Base-by-base conservation (phyloP, 2,113 vertebrate genomes). In the Leuciscus idus region DNA sequence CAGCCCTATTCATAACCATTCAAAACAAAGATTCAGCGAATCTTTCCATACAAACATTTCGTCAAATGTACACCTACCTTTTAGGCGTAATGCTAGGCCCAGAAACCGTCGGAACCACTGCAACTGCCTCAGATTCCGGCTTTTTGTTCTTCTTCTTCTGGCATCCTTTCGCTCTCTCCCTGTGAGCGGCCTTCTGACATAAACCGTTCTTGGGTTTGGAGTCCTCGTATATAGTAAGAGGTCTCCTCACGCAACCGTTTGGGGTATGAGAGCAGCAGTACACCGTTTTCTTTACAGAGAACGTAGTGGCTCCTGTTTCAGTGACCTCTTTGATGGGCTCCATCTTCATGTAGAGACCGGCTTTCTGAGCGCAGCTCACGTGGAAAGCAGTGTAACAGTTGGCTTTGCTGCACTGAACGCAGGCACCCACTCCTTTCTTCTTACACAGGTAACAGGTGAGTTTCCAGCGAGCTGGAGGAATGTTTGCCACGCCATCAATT, bases 331-430 rank as follows among this genome's bases (percentile, higher is more conserved):
- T 97, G 86, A 99, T 95, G 1, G 98, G 97, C 92, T 99, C 98
- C 97, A 99, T 98, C 92, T 96, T 98, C 98, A 99, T 99, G 91
- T 96, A 98, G 0, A 99, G 95, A 86, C 98, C 98, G 0, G 97
- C 96, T 89, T 96, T 96, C 91, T 99, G 98, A 91, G 98, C 98
- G 13, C 98, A 99, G 0, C 97, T 99, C 88, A 99, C 98, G 3
- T 99, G 98, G 93, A 99, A 99, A 89, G 98, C 98, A 0, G 97
- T 96, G 91, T 99, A 99, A 92, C 98, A 99, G 93, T 99, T 99
- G 84, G 96, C 96, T 88, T 96, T 97, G 93, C 99, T 97, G 91
- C 98, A 99, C 95, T 99, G 98, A 91, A 99, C 99, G 90, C 98
- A 99, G 73, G 98, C 98, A 4, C 98, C 98, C 21, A 95, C 95